Base-by-base conservation (phyloP, 2,888 invertebrate species). In the Lymantria dispar region DNA sequence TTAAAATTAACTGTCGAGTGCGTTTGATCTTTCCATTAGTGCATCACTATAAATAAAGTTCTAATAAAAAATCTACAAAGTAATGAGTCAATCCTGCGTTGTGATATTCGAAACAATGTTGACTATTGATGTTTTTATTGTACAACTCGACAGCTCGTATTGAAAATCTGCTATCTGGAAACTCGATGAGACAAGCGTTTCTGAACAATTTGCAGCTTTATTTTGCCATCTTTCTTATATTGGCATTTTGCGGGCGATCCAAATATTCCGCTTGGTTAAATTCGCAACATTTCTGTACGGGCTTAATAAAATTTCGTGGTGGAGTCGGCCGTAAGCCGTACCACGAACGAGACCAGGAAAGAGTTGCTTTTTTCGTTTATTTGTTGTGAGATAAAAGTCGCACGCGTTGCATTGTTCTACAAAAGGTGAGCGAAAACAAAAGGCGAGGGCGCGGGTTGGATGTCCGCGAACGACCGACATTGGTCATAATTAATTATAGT, bases 21-120 rank as follows among this genome's bases (percentile, higher is more conserved):
- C 88, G 80, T 91, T 90, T 91, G 90, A 91, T 91, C 90, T 91
- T 90, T 89, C 87, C 89, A 89, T 89, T 89, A 90, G 84, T 78
- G 77, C 79, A 79, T 68, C 68, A 70, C 86, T 87, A 83, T 87
- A 88, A 86, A 89, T 87, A 87, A 72, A 74, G 72, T 74, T 76
- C 74, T 75, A 79, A 79, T 80, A 84, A 85, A 87, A 86, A 78
- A 68, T 78, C 68, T 70, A 76, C 72, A 69, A 74, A 69, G 78
- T 80, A 79, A 82, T 85, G 81, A 85, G 80, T 83, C 83, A 82
- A 85, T 87, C 72, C 62, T 54, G 60, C 60, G 46, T 59, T 69
- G 67, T 59, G 60, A 66, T 62, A 62, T 71, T 73, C 57, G 64
- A 74, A 78, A 82, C 78, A 81, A 77, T 78, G 78, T 78, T 59